A percentile compares a stretch with the other conserved stretches of the same genome.
Conservation (phyloP, 2,113 vertebrate species). For the Coptodon rendalli region DNA sequence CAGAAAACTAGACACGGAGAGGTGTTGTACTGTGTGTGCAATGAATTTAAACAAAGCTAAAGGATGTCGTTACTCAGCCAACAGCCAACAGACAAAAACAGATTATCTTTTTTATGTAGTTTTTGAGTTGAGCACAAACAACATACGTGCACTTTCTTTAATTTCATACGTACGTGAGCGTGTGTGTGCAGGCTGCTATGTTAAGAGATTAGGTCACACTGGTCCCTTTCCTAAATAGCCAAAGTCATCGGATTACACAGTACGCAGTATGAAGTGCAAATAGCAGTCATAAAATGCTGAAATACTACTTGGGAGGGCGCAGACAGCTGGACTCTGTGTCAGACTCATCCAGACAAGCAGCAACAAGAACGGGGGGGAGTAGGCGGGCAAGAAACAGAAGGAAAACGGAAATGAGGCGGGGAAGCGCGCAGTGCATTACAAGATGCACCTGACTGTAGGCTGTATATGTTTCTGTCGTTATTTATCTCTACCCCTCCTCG, state of each 20-base stretch:
- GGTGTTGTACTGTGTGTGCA: not conserved
- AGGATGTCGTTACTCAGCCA: not conserved
- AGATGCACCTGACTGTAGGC: slow-evolving; percentile 54
- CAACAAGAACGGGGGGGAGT: slow-evolving; percentile 33
- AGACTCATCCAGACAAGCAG: slow-evolving; percentile 64
- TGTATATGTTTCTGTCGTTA: not conserved
- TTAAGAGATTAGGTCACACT: slow-evolving; percentile 57
- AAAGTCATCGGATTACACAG: slow-evolving; percentile 73
- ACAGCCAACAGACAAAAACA: not conserved
- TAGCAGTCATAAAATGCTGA: slow-evolving; percentile 73
- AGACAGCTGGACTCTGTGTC: slow-evolving; percentile 70
- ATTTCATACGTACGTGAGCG: not conserved
- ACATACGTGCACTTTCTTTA: not conserved
- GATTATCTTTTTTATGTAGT: not conserved
- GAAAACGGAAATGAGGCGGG: slow-evolving; percentile 48
- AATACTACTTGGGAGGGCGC: slow-evolving; percentile 72
- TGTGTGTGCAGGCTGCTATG: slow-evolving; percentile 1
- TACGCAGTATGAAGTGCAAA: slow-evolving; percentile 66
- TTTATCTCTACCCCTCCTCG: not conserved
- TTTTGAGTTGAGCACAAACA: not conserved
- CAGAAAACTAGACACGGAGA: not conserved
- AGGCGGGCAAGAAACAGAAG: not conserved
- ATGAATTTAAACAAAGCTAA: not conserved
- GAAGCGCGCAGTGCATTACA: slow-evolving; percentile 26
- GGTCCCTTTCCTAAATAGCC: slow-evolving; percentile 59